Base-by-base conservation (phyloP, 1,140 invertebrate species). In the Cydia amplana region DNA sequence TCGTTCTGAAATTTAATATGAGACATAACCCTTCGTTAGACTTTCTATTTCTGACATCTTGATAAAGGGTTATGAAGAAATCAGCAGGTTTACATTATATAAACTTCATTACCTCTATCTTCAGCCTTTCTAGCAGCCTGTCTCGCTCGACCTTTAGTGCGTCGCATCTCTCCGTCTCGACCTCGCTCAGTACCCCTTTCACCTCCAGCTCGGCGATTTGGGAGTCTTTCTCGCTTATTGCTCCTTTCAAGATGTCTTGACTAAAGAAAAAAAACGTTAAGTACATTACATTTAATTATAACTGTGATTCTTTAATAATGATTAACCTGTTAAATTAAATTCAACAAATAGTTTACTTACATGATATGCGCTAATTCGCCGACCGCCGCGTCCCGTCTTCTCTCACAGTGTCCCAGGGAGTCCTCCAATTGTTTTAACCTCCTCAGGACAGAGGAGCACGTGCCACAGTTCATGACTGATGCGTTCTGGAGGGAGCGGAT, bases 181-280 rank as follows among this genome's bases (percentile, higher is more conserved):
- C 91, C 64, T 94, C 94, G 60, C 94, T 95, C 87, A 96, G 94
- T 74, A 96, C 94, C 25, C 95, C 95, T 43, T 96, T 95, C 88
- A 97, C 95, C 91, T 98, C 97, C 64, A 98, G 86, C 75, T 97
- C 91, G 1, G 96, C 97, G 79, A 98, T 94, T 86, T 97, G 96
- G 18, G 97, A 95, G 89, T 98, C 97, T 86, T 97, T 98, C 84
- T 98, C 97, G 85, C 96, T 97, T 60, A 98, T 95, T 1, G 96
- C 95, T 67, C 95, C 94, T 91, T 97, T 95, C 40, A 98, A 87
- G 74, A 97, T 96, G 92, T 98, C 97, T 91, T 96, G 95, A 86
- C 96, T 97, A 85, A n/a, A 93, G 93, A 80, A 74, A 60, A 74
- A 73, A 32, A 32, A 32, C 32, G 3, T 32, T 32, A 77, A 75